Evolutionary conservation across 2,113 vertebrate genomes (phyloP), one percentile per base, ranked within the genome.

Genomic region (Dromaius novaehollandiae): DNA sequence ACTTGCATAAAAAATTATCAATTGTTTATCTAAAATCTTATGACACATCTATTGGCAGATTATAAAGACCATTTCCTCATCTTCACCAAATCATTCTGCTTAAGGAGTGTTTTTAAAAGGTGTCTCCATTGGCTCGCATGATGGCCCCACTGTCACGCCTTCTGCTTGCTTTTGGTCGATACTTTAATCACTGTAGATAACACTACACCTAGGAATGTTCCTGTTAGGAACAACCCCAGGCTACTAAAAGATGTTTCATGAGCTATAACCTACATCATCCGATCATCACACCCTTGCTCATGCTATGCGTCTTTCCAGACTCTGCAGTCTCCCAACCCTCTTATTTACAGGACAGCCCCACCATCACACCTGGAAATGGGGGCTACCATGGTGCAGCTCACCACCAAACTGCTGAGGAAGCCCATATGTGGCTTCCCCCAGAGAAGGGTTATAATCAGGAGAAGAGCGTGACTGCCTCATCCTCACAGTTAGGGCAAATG

Each of bases 171-270:
- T 79, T 89, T 77, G 66, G 36, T 1, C 0, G 34, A 6, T 76
- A 8, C 81, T 82, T 82, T 68, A 94, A 91, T 38, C 30, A 66
- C 84, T 81, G 66, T 28, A 63, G 20, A 84, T 86, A 88, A 79
- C 75, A 53, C 66, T 2, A 3, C 85, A 75, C 58, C 36, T 51
- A 73, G 75, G 75, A 96, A 58, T 55, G 82, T 91, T 86, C 74
- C 50, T 93, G 79, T 71, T 58, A 86, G 71, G 76, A 93, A 66
- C 76, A 66, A 66, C 96, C 88, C 38, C 61, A 83, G 96, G 96
- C 93, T 96, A 96, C 76, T 55, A 77, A 97, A 97, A 95, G 60
- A 50, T 51, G 53, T 86, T 94, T 93, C 46, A 90, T 81, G 79
- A 82, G 91, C 66, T 94, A 34, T 60, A 60, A 34, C 5, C 21